Base-by-base conservation (phyloP, 2,797 vertebrate genomes). In the Hapalemur alaotrensis region DNA sequence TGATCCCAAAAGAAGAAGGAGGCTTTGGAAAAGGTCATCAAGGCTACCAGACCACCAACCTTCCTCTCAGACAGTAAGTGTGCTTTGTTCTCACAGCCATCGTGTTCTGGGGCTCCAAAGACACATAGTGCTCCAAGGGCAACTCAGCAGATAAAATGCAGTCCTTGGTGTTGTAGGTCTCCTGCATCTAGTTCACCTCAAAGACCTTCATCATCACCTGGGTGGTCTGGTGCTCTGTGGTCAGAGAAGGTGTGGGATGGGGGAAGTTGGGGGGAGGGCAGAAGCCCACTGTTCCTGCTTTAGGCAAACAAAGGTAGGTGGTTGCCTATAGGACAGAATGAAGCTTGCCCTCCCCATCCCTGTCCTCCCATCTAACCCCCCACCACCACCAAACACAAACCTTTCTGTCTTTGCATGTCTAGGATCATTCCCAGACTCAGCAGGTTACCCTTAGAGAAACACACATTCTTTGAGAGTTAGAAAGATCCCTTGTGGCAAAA, bases 381-480 rank as follows among this genome's bases (percentile, higher is more conserved):
- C 57, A 1, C 9, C 38, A 38, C 43, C 43, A 43, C 7, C 10
- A 32, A 11, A 69, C 32, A 38, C 54, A 73, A 22, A 7, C 32
- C 46, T 93, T 67, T 89, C 54, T 30, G 20, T 57, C 41, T 54
- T 93, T 73, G 30, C 63, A 72, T 22, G 41, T 59, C 70, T 72
- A 76, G 41, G 48, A 82, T 32, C 13, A 7, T 65, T 81, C 46
- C n/a, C 63, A 38, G 35, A 78, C 43, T 59, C 89, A 83, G 50
- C n/a, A 61, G 52, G 7, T 92, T 70, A 76, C 69, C 70, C 59
- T 93, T 78, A 78, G 63, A 89, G 79, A 83, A 78, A 23, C 30
- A 72, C 63, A 70, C 43, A 54, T 93, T 83, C 43, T 95, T 92
- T 63, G 69, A 84, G 46, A 70, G 30, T 95, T 92, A 75, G 43